Percentiles rank a stretch among this genome's conserved stretches.
Evolutionary conservation across 2,113 vertebrate species (phyloP).

Genomic region (Struthio camelus): DNA sequence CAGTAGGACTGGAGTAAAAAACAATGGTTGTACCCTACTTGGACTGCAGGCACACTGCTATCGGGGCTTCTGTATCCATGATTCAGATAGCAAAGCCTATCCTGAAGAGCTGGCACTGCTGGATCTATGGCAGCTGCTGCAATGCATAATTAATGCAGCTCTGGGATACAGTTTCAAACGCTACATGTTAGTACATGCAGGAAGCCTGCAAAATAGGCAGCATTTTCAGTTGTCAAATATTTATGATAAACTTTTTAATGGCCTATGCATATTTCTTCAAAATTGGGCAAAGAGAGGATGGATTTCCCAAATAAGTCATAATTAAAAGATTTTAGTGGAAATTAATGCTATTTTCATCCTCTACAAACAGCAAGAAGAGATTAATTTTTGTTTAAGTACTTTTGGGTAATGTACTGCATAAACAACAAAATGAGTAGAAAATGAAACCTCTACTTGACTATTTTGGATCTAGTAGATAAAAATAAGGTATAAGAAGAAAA

Average conservation of each 20-base stretch:
- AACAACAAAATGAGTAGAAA: not conserved
- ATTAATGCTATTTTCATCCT: not conserved
- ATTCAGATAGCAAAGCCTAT: not conserved
- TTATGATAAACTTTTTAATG: not conserved
- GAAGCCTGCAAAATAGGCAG: not conserved
- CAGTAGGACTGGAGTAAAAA: not conserved
- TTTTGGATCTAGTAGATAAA: not conserved
- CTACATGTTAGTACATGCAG: not conserved
- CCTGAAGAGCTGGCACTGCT: slow-evolving; percentile 7
- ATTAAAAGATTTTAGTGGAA: not conserved
- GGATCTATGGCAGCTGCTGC: slow-evolving; percentile 44
- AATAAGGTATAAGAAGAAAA: not conserved
- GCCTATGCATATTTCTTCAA: not conserved
- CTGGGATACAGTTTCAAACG: not conserved
- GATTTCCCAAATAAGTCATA: not conserved
- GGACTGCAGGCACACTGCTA: not conserved
- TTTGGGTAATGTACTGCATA: not conserved
- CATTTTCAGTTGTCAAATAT: not conserved
- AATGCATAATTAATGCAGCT: slow-evolving; percentile 54
- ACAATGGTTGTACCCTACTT: not conserved
- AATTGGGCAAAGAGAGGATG: not conserved
- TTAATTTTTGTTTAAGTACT: not conserved
- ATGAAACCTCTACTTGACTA: not conserved
- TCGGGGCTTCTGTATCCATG: not conserved
- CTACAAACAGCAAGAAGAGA: not conserved